Evolutionary conservation across 2,113 vertebrate genomes (phyloP), one percentile per base, ranked within the genome.

Genomic region (Piprites chloris): DNA sequence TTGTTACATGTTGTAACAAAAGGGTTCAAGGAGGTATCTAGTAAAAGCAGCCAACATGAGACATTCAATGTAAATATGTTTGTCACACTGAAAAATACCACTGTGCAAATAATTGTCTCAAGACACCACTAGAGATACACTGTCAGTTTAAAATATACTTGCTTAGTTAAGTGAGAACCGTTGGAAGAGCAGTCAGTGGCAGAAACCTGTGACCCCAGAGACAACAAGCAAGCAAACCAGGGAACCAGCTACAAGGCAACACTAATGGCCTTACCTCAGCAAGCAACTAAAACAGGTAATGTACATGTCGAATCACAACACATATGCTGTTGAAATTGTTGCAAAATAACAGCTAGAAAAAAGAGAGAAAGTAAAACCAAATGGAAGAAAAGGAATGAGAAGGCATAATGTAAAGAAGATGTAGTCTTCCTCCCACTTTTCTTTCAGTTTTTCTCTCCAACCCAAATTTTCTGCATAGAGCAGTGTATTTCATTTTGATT

Each of bases 51-150:
- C 26, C 33, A 35, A 21, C 2, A 0, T 5, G 22, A 77, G 37
- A 53, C 0, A 2, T 27, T 41, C 35, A 41, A 21, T 32, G 28
- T 2, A 30, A 14, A 9, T 50, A 20, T 0, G 0, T 72, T 49
- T 83, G 52, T 65, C 58, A 56, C 11, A 7, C n/a, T 50, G 37
- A 20, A 53, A 73, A 80, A 50, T 46, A 55, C 7, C 30, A 56
- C 23, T n/a, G 14, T 6, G 3, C n/a, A 58, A 76, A 52, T 22
- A 67, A 24, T 12, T 53, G 28, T 28, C 71, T 73, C 33, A 46
- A 76, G 47, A 53, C 22, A 71, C 16, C 24, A n/a, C 8, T 24
- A 5, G 0, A 56, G 37, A 61, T 6, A 47, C 5, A 28, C 10
- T 18, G 22, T 17, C 42, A 66, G 35, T 82, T 68, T 68, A 39